Percentiles rank a stretch among this genome's conserved stretches.
phyloP scores from a whole-genome alignment of 2,888 invertebrate species.

The Hedychridium roseum region DNA sequence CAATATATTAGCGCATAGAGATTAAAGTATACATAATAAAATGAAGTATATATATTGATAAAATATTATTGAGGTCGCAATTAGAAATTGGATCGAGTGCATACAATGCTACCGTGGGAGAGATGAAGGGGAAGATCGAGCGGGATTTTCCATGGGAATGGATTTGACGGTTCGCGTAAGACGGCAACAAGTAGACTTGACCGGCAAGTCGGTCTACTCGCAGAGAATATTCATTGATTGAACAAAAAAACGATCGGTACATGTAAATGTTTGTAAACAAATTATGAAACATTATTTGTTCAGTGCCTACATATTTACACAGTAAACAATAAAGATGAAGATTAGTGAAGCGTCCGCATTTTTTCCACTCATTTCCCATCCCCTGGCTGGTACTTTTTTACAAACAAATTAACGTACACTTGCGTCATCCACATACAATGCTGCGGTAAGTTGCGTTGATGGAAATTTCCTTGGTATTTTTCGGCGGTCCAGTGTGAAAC shows the following conservation, averaged over 20 bases:
- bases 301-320: slow-evolving; percentile 64
- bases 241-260: slow-evolving; percentile 57
- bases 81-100: slow-evolving; percentile 55
- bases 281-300: slow-evolving; percentile 64
- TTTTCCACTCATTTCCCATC: background rate
- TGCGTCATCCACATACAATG: too few species aligned
- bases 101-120: slow-evolving; percentile 50
- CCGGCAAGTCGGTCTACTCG: slow-evolving; percentile 45
- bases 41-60: slow-evolving; percentile 54
- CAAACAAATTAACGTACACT: background rate
- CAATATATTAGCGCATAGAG: slow-evolving; percentile 60
- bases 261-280: slow-evolving; percentile 64
- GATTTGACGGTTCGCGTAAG: slow-evolving; percentile 32
- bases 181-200: slow-evolving; percentile 43
- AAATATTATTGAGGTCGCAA: slow-evolving; percentile 58
- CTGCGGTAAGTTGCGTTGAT: too few species aligned
- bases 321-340: slow-evolving; percentile 62
- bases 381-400: background rate
- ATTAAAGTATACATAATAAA: slow-evolving; percentile 59
- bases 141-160: too few species aligned
- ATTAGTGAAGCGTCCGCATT: slow-evolving; percentile 49
- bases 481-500: too few species aligned
- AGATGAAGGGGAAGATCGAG: slow-evolving; percentile 30
- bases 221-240: slow-evolving; percentile 56
- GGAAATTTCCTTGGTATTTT: too few species aligned